Base-by-base conservation (phyloP, 2,113 vertebrate species). In the Poicephalus meyeri region DNA sequence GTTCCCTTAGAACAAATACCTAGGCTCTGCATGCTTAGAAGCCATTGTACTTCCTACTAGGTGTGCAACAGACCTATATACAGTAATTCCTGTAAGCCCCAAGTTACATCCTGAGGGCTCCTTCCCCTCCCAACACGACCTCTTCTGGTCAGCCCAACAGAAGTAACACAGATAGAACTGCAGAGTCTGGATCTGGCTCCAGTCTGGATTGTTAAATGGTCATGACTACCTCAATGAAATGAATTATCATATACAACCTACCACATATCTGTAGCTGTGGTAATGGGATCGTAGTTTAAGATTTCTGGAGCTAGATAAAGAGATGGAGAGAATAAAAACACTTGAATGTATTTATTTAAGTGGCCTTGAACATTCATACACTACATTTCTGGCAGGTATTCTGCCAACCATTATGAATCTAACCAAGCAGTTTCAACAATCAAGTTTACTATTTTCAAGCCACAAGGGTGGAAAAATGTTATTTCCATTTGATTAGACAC, bases 201-300 rank as follows among this genome's bases (percentile, higher is more conserved):
- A 42, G 55, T 58, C 55, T 58, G 55, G 3, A 58, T 2, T 58
- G 39, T 25, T 37, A 64, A 61, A 31, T 29, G 16, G 26, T 72
- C 42, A 68, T 1, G 2, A 13, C 56, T 56, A 77, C 12, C 41
- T 41, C 29, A 56, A 13, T 29, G 29, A 78, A 95, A 87, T 29
- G 4, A 79, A 79, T 64, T 53, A 63, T 79, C 19, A 93, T 4
- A 82, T 20, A 72, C 33, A 64, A 96, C 99, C 98, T 98, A 99
- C 99, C 99, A 99, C 86, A 99, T 98, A 96, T 99, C 99, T 63
- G 99, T 98, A n/a, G 99, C 98, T 65, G 99, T 99, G n/a, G 99
- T 99, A 97, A 99, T 99, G 16, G 99, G 99, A 94, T 99, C 99
- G n/a, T 99, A 99, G 91, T 99, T 99, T 78, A 99, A 98, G 83